Base-by-base conservation (phyloP, 92 coral and sea anemone species). In the Zoanthus gigantus region DNA sequence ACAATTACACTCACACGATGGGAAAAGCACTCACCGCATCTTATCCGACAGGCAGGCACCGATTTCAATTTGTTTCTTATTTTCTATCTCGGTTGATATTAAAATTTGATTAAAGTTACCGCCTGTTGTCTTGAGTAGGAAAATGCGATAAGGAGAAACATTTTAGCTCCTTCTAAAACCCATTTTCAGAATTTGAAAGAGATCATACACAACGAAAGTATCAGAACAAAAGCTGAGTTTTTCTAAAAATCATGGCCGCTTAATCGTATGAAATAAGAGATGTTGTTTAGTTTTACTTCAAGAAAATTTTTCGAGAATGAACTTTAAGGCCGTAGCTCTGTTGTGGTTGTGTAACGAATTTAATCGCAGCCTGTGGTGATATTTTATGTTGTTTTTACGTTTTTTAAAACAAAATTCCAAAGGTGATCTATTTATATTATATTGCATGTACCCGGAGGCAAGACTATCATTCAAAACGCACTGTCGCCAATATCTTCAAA, bases 341-440 rank as follows among this genome's bases (percentile, higher is more conserved):
- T 80, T 80, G 37, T 80, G 13, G 17, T 44, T 29, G 58, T 63
- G 74, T 80, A 63, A 80, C 45, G 1, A 11, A 50, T 50, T 7
- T 50, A 50, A 3, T 0, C 56, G 74, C 52, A n/a, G 30, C 46
- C 44, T 6, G 61, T 46, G 60, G 74, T 47, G 61, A 45, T 66
- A 60, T 81, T 81, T 65, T 44, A 60, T 56, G 73, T 57, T 65
- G 85, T 37, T 45, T 42, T n/a, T 7, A 77, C 65, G 85, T 90
- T 90, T 85, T 71, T 77, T 50, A 50, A 50, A 50, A 74, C 88
- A 73, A 71, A 45, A 47, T 76, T 44, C 69, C 75, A 71, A 67
- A 14, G 86, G 86, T 58, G 84, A 91, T 78, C 87, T 63, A 79
- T 83, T 87, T 53, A 87, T 87, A 82, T 87, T 87, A 88, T 83